These are phyloP conservation scores for Telenomus remus DNA, from an alignment of 1,140 invertebrate species.

Conservation along the genomic window DNA sequence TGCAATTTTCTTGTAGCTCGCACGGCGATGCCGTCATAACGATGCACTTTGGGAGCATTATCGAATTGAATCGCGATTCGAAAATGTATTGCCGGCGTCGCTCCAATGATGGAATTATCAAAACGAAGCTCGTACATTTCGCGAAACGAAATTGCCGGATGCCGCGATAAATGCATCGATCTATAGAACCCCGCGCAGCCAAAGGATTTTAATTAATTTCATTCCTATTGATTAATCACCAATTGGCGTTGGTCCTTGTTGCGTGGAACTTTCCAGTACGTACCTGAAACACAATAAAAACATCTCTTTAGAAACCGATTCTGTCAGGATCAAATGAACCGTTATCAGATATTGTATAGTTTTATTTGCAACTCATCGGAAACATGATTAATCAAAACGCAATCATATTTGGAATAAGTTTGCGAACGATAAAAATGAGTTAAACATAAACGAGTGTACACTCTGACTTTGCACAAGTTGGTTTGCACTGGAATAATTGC, in stretches of 20 bases:
- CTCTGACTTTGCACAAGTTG: background rate
- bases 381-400: no score
- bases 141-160: slow-evolving; percentile 14
- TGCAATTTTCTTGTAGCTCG: slow-evolving; percentile 15
- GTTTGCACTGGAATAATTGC: background rate
- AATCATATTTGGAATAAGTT: no score
- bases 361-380: no score
- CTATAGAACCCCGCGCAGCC: no score
- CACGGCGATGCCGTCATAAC: slow-evolving; percentile 32
- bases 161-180: no score
- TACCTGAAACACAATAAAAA: slow-evolving; percentile 11
- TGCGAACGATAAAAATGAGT: no score
- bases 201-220: background rate
- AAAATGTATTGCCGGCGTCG: slow-evolving; percentile 7
- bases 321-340: background rate
- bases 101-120: slow-evolving; percentile 25
- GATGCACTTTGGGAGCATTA: slow-evolving; percentile 14
- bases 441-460: background rate
- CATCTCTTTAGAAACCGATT: background rate
- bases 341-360: slow-evolving; percentile 19
- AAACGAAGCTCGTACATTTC: slow-evolving; percentile 18
- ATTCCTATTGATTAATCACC: background rate
- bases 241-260: background rate
- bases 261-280: background rate
- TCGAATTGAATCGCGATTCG: slow-evolving; percentile 34